phyloP scores from a whole-genome alignment of 2,113 vertebrate species.

The Platichthys flesus region DNA sequence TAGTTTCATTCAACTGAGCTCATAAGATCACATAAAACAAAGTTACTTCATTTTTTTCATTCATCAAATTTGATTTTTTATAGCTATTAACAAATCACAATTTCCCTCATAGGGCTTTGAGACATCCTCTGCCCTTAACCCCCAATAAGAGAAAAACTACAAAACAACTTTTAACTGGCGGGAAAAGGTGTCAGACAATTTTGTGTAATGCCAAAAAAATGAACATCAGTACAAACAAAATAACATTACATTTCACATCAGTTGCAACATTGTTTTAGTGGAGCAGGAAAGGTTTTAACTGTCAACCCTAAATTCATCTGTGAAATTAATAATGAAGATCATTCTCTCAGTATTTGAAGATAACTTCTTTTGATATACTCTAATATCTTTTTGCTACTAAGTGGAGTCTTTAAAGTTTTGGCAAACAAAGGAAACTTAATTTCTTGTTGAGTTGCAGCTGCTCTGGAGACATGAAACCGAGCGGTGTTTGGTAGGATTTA shows the following conservation, averaged over 20 bases:
- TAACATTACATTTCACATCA: neutral
- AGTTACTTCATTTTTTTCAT: too few species aligned
- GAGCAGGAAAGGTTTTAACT: neutral
- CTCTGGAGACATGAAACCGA: neutral
- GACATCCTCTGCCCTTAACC: neutral
- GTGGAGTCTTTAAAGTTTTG: constrained; percentile 27
- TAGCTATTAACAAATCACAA: too few species aligned
- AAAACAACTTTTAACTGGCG: too few species aligned
- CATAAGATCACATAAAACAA: too few species aligned
- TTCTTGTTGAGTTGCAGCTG: constrained; percentile 30
- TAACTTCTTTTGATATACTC: constrained; percentile 19
- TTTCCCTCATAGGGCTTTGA: too few species aligned
- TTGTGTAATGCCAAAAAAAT: neutral
- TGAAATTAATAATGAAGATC: constrained; percentile 4
- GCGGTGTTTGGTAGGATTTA: constrained; percentile 4
- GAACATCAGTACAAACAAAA: neutral
- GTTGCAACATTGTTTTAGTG: neutral
- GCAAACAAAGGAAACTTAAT: constrained; percentile 25
- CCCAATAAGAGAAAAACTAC: neutral
- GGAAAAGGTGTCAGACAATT: neutral
- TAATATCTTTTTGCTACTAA: neutral
- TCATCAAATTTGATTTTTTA: too few species aligned
- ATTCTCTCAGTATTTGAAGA: constrained; percentile 25
- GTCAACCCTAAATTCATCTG: neutral
- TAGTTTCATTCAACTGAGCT: too few species aligned